These are phyloP conservation scores for Girardinichthys multiradiatus DNA, from an alignment of 2,113 vertebrate species.

Conservation along the genomic window DNA sequence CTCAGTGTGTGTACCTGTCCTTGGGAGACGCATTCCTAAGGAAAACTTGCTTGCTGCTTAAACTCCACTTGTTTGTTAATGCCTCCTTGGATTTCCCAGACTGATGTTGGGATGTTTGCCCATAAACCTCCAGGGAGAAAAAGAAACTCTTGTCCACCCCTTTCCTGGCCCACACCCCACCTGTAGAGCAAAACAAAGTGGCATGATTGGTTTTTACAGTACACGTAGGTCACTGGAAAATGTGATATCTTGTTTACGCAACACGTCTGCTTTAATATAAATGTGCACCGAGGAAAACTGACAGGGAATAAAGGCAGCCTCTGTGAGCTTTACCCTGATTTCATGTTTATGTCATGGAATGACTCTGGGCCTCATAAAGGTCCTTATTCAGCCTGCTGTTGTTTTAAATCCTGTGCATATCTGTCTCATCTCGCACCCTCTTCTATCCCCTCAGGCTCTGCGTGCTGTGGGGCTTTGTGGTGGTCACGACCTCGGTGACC, in stretches of 20 bases:
- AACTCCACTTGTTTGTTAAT: constrained; percentile 59
- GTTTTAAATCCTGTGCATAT: constrained; percentile 20
- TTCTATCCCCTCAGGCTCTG: constrained; percentile 61
- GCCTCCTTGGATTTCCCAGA: constrained; percentile 41
- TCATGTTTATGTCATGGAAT: constrained; percentile 50
- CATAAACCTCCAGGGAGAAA: constrained; percentile 42
- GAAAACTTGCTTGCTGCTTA: constrained; percentile 59
- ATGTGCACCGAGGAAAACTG: constrained; percentile 8
- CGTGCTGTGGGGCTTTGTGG: constrained; percentile 74
- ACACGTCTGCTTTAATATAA: constrained; percentile 19
- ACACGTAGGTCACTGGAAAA: constrained; percentile 65
- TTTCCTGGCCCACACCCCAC: constrained; percentile 11
- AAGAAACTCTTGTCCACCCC: constrained; percentile 34
- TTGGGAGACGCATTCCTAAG: constrained; percentile 55
- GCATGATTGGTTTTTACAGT: constrained; percentile 30
- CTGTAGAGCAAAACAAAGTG: constrained; percentile 44
- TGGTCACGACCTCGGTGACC: constrained; percentile 66
- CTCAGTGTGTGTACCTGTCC: constrained; percentile 59
- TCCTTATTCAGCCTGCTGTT: constrained; percentile 36
- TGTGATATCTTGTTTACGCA: constrained; percentile 39
- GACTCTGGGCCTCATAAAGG: constrained; percentile 27
- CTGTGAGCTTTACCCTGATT: constrained; percentile 24
- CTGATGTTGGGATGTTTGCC: constrained; percentile 53
- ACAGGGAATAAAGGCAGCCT: constrained; percentile 36
- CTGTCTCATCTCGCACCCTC: constrained; percentile 12